Evolutionary conservation across 1,140 invertebrate species (phyloP).

Genomic region (Portunus trituberculatus): DNA sequence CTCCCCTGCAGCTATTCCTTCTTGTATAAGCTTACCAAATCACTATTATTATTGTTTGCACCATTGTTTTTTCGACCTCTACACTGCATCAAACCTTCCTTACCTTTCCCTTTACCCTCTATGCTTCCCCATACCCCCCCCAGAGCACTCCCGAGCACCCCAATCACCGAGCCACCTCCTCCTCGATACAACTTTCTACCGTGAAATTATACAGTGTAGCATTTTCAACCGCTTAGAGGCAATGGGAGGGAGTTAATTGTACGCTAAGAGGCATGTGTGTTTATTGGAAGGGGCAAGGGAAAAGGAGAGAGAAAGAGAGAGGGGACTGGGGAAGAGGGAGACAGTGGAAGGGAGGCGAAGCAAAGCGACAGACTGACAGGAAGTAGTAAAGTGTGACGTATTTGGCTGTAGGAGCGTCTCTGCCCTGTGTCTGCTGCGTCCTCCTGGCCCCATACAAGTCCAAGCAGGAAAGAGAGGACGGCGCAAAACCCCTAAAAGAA

Average conservation of each 20-base stretch:
- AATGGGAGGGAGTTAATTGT: not conserved
- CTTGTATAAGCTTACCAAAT: not conserved
- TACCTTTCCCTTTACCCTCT: not conserved
- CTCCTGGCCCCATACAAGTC: not conserved
- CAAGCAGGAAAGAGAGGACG: not conserved
- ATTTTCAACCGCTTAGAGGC: not conserved
- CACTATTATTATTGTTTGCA: not conserved
- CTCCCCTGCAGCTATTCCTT: not conserved
- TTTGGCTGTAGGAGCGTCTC: not conserved
- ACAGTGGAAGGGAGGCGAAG: not conserved
- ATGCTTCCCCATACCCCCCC: too few relatives aligned
- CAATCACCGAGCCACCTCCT: too few relatives aligned
- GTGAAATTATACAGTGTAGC: slow-evolving; percentile 1
- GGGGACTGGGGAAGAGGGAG: too few relatives aligned
- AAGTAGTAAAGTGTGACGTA: not conserved
- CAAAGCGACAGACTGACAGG: not conserved
- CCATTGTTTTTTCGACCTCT: not conserved
- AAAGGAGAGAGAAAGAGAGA: too few relatives aligned
- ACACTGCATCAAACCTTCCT: not conserved
- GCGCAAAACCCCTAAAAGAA: not conserved
- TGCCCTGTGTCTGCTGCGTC: not conserved
- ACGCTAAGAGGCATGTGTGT: not conserved
- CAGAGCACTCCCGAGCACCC: too few relatives aligned
- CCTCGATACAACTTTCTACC: not conserved
- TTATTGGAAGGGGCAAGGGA: not conserved